A percentile compares a stretch with the other conserved stretches of the same genome.
phyloP scores from a whole-genome alignment of 2,888 invertebrate species.

The Hydropsyche betteni region DNA sequence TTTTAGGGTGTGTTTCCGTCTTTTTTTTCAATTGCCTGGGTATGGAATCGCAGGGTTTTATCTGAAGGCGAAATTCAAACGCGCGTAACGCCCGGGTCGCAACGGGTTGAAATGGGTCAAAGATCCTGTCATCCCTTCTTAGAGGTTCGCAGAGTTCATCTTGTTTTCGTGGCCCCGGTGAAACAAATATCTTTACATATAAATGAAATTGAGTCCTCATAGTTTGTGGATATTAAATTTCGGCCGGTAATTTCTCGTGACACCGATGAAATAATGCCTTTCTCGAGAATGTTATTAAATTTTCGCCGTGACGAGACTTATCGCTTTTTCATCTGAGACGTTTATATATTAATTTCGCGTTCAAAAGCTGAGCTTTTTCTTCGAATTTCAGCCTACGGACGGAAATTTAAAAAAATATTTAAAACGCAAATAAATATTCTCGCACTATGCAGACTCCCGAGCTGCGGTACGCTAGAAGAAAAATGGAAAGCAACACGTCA shows the following conservation, averaged over 20 bases:
- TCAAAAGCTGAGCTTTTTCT: too few relatives aligned
- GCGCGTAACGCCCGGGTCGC: constrained; percentile 11
- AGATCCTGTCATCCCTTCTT: constrained; percentile 33
- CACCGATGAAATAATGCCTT: constrained; percentile 18
- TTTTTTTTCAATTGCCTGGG: too few relatives aligned
- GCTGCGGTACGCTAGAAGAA: too few relatives aligned
- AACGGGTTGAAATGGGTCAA: constrained; percentile 27
- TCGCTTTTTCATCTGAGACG: too few relatives aligned
- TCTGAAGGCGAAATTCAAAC: constrained; percentile 7
- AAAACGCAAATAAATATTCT: too few relatives aligned
- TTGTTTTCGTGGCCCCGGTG: constrained; percentile 15
- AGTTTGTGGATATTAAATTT: constrained; percentile 31
- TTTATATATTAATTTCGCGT: too few relatives aligned
- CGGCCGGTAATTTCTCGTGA: constrained; percentile 26
- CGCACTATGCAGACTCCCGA: too few relatives aligned
- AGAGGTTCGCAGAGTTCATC: constrained; percentile 27
- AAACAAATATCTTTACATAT: constrained; percentile 33
- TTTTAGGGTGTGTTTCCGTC: too few relatives aligned
- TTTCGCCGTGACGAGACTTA: constrained; percentile 1
- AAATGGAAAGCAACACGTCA: too few relatives aligned
- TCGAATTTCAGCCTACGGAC: too few relatives aligned
- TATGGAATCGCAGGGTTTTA: too few relatives aligned
- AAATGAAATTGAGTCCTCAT: constrained; percentile 31
- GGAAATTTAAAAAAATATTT: too few relatives aligned
- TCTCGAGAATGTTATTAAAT: constrained; percentile 17